Evolutionary conservation across 2,113 vertebrate species (phyloP).

Genomic region (Caloenas nicobarica): DNA sequence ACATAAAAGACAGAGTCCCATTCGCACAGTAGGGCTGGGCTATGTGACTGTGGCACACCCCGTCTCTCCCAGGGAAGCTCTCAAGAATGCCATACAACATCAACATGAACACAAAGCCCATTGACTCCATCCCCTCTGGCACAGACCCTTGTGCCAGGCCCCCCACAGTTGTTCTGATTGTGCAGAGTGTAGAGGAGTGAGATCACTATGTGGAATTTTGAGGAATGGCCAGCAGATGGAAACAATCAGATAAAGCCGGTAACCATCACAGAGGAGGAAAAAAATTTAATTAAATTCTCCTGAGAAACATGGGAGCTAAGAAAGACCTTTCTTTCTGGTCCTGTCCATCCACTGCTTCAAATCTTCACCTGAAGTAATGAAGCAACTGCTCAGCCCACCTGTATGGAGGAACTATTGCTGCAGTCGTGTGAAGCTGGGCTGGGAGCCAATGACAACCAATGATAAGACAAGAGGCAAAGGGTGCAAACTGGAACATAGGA

Average conservation of each 20-base stretch:
- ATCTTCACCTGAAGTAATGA: background rate
- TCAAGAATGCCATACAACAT: background rate
- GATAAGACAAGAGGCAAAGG: too few species aligned
- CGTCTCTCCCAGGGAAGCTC: background rate
- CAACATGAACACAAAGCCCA: background rate
- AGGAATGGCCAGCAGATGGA: conserved; percentile 64
- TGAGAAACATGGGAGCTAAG: background rate
- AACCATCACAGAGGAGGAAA: conserved; percentile 12
- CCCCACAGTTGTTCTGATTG: background rate
- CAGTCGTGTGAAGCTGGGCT: accelerated
- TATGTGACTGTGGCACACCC: background rate
- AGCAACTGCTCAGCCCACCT: background rate
- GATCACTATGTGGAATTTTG: conserved; percentile 39
- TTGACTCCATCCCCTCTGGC: conserved; percentile 42
- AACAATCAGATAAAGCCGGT: conserved; percentile 60
- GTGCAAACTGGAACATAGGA: too few species aligned
- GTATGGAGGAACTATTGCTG: accelerated
- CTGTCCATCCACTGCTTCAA: background rate
- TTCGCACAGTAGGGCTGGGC: background rate
- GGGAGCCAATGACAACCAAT: background rate
- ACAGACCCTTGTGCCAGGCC: conserved; percentile 31
- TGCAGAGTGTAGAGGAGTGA: conserved; percentile 37
- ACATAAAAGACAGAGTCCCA: background rate
- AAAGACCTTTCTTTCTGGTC: background rate
- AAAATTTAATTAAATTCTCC: conserved; percentile 25